These are phyloP conservation scores for Drosophila lacteicornis DNA, from an alignment of 1,140 invertebrate genomes.

Conservation along the genomic window DNA sequence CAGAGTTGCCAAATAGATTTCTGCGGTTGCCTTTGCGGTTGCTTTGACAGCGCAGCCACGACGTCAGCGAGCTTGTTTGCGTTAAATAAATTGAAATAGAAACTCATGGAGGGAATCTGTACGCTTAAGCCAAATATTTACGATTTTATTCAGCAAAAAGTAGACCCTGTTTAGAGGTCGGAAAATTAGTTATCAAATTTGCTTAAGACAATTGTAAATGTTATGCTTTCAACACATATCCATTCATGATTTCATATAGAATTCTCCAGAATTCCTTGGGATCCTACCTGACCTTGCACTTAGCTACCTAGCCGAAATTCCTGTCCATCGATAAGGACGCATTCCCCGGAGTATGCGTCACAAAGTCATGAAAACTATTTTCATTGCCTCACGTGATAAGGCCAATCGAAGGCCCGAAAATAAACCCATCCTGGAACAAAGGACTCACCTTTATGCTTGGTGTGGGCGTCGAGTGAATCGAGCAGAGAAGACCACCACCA, in stretches of 20 bases:
- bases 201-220: neutral
- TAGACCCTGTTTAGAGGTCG: neutral
- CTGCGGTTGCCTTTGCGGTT: slow-evolving; percentile 70
- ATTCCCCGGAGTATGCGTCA: slow-evolving; percentile 65
- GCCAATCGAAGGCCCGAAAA: slow-evolving; percentile 7
- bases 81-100: slow-evolving; percentile 32
- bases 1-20: slow-evolving; percentile 69
- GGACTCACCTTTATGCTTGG: slow-evolving; percentile 21
- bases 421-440: slow-evolving; percentile 43
- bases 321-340: slow-evolving; percentile 30
- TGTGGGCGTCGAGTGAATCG: slow-evolving; percentile 43
- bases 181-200: too few relatives aligned
- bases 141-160: neutral
- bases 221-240: neutral
- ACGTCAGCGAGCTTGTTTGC: slow-evolving; percentile 20
- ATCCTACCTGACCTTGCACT: slow-evolving; percentile 42
- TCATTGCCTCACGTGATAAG: slow-evolving; percentile 40
- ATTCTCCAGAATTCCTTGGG: neutral
- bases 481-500: slow-evolving; percentile 56
- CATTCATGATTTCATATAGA: slow-evolving; percentile 9
- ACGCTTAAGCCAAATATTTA: neutral
- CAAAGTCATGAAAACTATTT: slow-evolving; percentile 29
- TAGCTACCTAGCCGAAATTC: slow-evolving; percentile 29
- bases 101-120: neutral
- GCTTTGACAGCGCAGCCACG: slow-evolving; percentile 30